Conservation (phyloP, 1,140 invertebrate genomes). For the Solen grandis region DNA sequence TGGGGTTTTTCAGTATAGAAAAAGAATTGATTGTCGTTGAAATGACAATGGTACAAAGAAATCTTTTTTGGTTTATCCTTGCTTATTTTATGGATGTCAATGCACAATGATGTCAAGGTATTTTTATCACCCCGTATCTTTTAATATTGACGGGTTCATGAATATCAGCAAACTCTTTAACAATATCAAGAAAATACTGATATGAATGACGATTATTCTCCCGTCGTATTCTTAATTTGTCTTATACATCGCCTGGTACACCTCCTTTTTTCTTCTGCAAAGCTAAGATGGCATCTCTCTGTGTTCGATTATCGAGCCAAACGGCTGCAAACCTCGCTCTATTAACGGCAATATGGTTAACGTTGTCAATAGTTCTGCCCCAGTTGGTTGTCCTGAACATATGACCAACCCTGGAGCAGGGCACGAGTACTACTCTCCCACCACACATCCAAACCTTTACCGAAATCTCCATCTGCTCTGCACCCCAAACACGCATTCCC, state of each 20-base stretch:
- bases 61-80: not conserved
- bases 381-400: slow-evolving; percentile 16
- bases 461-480: slow-evolving; percentile 99
- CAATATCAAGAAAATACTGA: slow-evolving; percentile 28
- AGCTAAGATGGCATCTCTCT: not conserved
- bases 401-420: slow-evolving; percentile 98
- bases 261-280: not conserved
- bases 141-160: not conserved
- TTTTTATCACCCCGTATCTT: slow-evolving; percentile 6
- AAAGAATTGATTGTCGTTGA: not conserved
- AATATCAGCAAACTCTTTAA: not conserved
- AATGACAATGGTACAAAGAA: not conserved
- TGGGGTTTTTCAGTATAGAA: not conserved
- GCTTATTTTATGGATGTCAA: not conserved
- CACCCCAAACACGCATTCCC: slow-evolving; percentile 90
- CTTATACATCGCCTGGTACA: not conserved
- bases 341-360: slow-evolving; percentile 9
- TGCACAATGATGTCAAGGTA: not conserved
- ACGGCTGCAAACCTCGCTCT: slow-evolving; percentile 14
- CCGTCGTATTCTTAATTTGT: slow-evolving; percentile 9
- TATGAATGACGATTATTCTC: slow-evolving; percentile 35
- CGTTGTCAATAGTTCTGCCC: not conserved
- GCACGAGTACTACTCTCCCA: slow-evolving; percentile 94
- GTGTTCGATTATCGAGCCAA: slow-evolving; percentile 25
- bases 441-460: slow-evolving; percentile 99